Percentiles rank a stretch among this genome's conserved stretches.
Conservation (phyloP, 2,888 invertebrate species). For the Phyllotreta striolata region DNA sequence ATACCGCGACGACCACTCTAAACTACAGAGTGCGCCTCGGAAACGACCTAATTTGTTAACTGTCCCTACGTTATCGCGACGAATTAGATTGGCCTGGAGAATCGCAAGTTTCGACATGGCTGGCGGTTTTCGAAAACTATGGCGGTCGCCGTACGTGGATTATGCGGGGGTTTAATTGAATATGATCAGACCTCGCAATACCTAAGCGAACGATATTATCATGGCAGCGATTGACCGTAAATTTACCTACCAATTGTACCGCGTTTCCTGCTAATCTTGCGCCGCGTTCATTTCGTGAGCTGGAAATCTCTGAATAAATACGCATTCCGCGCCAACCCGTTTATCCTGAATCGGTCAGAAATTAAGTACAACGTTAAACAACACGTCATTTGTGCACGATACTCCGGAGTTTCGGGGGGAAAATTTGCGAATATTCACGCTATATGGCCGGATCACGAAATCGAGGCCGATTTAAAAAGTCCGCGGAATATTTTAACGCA, state of each 20-base stretch:
- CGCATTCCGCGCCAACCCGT: slow-evolving; percentile 12
- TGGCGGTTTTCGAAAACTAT: slow-evolving; percentile 11
- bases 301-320: too few relatives aligned
- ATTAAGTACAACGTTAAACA: slow-evolving; percentile 27
- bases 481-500: slow-evolving; percentile 14
- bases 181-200: slow-evolving; percentile 1
- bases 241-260: neutral
- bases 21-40: slow-evolving; percentile 17
- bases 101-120: slow-evolving; percentile 6
- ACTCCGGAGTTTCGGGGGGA: slow-evolving; percentile 22
- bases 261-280: neutral
- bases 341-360: slow-evolving; percentile 23
- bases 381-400: slow-evolving; percentile 31
- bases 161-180: slow-evolving; percentile 9
- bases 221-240: neutral
- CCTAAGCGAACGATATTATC: neutral
- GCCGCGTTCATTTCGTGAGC: neutral
- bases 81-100: slow-evolving; percentile 9
- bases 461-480: slow-evolving; percentile 17
- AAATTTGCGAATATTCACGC: slow-evolving; percentile 31
- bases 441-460: slow-evolving; percentile 25
- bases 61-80: slow-evolving; percentile 19
- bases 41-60: slow-evolving; percentile 25
- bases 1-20: slow-evolving; percentile 17
- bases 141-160: slow-evolving; percentile 6